Conservation (phyloP, 2,888 invertebrate genomes). For the Xestia sexstrigata region DNA sequence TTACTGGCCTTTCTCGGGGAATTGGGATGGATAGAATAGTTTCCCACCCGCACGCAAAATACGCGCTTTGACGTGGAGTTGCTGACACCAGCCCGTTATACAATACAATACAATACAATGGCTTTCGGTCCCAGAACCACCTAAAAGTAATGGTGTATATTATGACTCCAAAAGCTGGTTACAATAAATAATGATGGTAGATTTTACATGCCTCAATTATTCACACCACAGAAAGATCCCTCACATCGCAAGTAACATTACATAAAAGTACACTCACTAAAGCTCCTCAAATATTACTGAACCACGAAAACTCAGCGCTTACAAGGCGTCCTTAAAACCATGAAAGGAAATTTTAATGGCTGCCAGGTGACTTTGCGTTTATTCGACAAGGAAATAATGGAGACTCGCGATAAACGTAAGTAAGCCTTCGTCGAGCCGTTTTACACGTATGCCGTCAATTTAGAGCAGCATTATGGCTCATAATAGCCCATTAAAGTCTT, state of each 20-base stretch:
- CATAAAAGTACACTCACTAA: conserved; percentile 33
- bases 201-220: conserved; percentile 24
- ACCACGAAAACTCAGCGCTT: conserved; percentile 41
- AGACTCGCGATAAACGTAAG: conserved; percentile 57
- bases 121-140: too few relatives aligned
- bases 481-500: conserved; percentile 66
- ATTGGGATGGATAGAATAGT: too few relatives aligned
- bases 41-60: too few relatives aligned
- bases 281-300: conserved; percentile 36
- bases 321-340: conserved; percentile 58
- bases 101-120: too few relatives aligned
- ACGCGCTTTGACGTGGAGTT: too few relatives aligned
- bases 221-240: conserved; percentile 11
- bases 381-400: conserved; percentile 64
- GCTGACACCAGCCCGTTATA: too few relatives aligned
- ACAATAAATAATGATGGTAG: background rate
- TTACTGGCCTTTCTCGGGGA: too few relatives aligned
- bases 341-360: conserved; percentile 74
- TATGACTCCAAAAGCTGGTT: background rate
- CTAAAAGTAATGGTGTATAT: too few relatives aligned
- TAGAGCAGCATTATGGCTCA: conserved; percentile 52
- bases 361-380: conserved; percentile 69
- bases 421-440: conserved; percentile 59
- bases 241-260: conserved; percentile 19
- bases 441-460: conserved; percentile 65